phyloP scores from a whole-genome alignment of 2,888 invertebrate genomes.

The Geotrupes spiniger region DNA sequence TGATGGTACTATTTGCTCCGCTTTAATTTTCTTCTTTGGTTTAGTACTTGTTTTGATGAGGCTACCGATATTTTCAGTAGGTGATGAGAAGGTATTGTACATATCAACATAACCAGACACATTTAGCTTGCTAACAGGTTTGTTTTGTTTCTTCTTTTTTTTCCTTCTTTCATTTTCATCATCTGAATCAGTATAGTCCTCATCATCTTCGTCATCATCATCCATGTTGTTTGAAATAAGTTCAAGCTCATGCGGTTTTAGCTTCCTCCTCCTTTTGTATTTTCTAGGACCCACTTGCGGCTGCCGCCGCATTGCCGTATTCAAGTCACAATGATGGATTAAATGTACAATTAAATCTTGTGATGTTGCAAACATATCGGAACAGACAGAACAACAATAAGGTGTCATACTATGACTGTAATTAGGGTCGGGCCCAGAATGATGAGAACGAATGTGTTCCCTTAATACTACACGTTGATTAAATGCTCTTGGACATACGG shows the following conservation, averaged over 20 bases:
- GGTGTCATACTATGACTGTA: constrained; percentile 61
- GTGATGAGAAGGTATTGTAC: constrained; percentile 52
- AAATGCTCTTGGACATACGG: constrained; percentile 82
- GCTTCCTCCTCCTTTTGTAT: constrained; percentile 75
- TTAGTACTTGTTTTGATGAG: constrained; percentile 31
- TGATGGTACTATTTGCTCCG: constrained; percentile 46
- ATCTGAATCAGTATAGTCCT: constrained; percentile 41
- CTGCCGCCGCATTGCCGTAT: constrained; percentile 76
- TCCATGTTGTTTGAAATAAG: constrained; percentile 41
- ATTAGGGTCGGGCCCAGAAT: constrained; percentile 76
- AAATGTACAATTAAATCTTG: constrained; percentile 77
- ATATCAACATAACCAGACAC: constrained; percentile 40
- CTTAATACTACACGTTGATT: constrained; percentile 82
- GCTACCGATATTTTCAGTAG: constrained; percentile 52
- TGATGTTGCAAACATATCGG: constrained; percentile 66
- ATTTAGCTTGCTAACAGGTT: constrained; percentile 33
- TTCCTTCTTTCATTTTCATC: constrained; percentile 40
- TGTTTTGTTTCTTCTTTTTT: constrained; percentile 45
- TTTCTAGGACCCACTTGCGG: constrained; percentile 70
- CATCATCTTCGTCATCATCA: constrained; percentile 46
- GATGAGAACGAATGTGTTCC: constrained; percentile 82
- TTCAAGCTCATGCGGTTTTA: constrained; percentile 63
- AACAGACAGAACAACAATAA: constrained; percentile 76
- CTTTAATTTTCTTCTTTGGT: constrained; percentile 43
- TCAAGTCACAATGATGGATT: constrained; percentile 82